These are phyloP conservation scores for Parauchenoglanis ngamensis DNA, from an alignment of 2,797 vertebrate genomes.

Conservation along the genomic window DNA sequence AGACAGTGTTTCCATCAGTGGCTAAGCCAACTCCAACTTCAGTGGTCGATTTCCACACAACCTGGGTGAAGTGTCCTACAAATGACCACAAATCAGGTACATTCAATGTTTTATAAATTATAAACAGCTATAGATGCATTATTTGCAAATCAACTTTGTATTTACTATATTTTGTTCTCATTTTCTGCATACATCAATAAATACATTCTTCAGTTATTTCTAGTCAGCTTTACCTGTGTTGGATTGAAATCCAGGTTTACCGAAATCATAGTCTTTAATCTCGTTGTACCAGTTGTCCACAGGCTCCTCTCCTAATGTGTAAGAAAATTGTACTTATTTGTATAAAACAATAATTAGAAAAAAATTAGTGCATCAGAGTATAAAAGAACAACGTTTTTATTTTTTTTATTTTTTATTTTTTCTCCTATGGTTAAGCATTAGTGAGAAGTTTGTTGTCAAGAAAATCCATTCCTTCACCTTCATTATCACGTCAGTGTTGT, in stretches of 20 bases:
- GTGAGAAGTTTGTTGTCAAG: neutral
- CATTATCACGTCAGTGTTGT: neutral
- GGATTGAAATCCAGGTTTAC: slow-evolving; percentile 42
- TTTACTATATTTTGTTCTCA: neutral
- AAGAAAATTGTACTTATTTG: neutral
- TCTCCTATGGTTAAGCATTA: neutral
- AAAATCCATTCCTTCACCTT: neutral
- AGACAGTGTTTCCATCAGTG: slow-evolving; percentile 53
- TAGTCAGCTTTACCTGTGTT: slow-evolving; percentile 61
- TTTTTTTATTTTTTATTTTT: neutral
- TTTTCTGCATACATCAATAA: neutral
- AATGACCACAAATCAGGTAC: neutral
- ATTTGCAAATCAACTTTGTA: neutral
- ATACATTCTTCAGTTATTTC: neutral
- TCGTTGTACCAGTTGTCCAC: slow-evolving; percentile 73
- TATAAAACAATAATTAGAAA: too few relatives aligned
- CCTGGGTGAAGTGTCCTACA: slow-evolving; percentile 66
- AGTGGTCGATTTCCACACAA: slow-evolving; percentile 61
- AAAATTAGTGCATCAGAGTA: too few relatives aligned
- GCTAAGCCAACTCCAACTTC: slow-evolving; percentile 62
- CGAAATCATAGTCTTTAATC: slow-evolving; percentile 70
- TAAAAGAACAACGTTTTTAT: too few relatives aligned
- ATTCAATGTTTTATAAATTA: neutral
- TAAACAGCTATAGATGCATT: neutral
- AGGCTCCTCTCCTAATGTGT: slow-evolving; percentile 65